These are phyloP conservation scores for Drosophila parabipectinata DNA, from an alignment of 1,140 invertebrate species.

Conservation along the genomic window DNA sequence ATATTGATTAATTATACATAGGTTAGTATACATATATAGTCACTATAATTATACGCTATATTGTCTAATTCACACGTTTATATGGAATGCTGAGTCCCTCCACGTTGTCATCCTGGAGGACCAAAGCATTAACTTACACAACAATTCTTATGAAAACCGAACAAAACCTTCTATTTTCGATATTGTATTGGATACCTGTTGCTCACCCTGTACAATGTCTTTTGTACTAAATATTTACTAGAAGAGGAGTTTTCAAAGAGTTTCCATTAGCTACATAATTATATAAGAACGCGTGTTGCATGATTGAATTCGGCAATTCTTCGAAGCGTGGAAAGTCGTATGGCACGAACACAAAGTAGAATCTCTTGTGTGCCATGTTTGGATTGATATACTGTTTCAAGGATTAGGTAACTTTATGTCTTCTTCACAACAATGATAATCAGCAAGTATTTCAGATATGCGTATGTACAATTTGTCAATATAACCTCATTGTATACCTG, in stretches of 20 bases:
- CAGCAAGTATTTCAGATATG: constrained; percentile 83
- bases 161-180: constrained; percentile 42
- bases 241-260: constrained; percentile 1
- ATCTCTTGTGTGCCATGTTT: constrained; percentile 20
- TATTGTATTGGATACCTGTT: constrained; percentile 12
- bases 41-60: constrained; percentile 66
- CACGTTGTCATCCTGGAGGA: constrained; percentile 12
- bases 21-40: constrained; percentile 23
- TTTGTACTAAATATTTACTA: constrained; percentile 49
- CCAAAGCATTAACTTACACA: constrained; percentile 45
- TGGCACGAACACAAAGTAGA: constrained; percentile 48
- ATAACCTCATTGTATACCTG: constrained; percentile 79
- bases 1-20: constrained; percentile 14
- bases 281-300: constrained; percentile 41
- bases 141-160: constrained; percentile 62
- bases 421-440: constrained; percentile 56
- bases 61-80: constrained; percentile 84
- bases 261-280: constrained; percentile 18
- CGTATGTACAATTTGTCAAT: constrained; percentile 72
- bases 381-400: constrained; percentile 11
- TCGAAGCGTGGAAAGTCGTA: constrained; percentile 58
- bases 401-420: constrained; percentile 21
- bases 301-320: constrained; percentile 83
- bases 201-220: constrained; percentile 71
- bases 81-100: constrained; percentile 57